These are phyloP conservation scores for Sceloporus undulatus DNA, from an alignment of 2,113 vertebrate genomes.

Conservation along the genomic window DNA sequence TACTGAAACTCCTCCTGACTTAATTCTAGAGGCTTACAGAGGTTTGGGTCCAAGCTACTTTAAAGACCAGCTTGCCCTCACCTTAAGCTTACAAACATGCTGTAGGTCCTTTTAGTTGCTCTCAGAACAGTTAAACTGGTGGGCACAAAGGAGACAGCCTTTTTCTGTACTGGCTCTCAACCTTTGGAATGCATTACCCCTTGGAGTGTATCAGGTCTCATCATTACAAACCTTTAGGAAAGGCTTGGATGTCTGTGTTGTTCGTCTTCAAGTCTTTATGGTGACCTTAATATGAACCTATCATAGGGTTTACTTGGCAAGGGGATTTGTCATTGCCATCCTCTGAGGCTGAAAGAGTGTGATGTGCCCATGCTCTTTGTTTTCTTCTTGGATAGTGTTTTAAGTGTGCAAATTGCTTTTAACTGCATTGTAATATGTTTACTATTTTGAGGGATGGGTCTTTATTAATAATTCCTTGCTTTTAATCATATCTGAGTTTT, in stretches of 20 bases:
- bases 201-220: neutral
- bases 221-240: neutral
- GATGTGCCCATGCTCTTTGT: neutral
- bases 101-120: neutral
- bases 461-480: too few species aligned
- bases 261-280: neutral
- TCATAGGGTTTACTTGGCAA: too few species aligned
- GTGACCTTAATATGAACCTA: too few species aligned
- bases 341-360: too few species aligned
- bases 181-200: neutral
- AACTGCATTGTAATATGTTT: too few species aligned
- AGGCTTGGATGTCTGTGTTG: neutral
- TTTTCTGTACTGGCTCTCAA: neutral
- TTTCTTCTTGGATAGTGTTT: neutral
- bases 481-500: too few species aligned
- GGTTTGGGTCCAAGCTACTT: neutral
- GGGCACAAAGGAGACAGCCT: neutral
- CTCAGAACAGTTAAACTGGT: neutral
- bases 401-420: too few species aligned
- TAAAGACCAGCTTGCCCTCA: neutral
- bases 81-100: neutral
- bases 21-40: neutral
- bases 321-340: too few species aligned
- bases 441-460: too few species aligned
- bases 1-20: neutral